A percentile compares a stretch with the other conserved stretches of the same genome.
Evolutionary conservation across 1,140 invertebrate species (phyloP).

Genomic region (Batillaria attramentaria): DNA sequence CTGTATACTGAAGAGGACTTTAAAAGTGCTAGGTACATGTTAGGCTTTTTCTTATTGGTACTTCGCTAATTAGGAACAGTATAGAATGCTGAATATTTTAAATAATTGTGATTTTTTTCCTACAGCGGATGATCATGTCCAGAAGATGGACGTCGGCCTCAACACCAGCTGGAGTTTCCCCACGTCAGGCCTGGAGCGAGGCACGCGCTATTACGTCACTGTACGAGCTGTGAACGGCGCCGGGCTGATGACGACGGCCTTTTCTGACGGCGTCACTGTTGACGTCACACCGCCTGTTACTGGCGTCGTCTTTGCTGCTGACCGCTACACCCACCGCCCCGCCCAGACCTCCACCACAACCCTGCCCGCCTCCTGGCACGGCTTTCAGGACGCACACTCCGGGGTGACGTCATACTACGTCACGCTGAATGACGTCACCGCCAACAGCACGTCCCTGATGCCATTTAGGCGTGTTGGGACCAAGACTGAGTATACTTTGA

Average conservation of each 20-base stretch:
- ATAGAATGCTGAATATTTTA: background rate
- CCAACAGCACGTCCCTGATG: background rate
- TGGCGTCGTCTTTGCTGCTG: slow-evolving; percentile 46
- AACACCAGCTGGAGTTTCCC: slow-evolving; percentile 10
- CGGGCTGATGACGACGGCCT: slow-evolving; percentile 34
- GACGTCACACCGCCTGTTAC: slow-evolving; percentile 41
- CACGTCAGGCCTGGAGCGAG: slow-evolving; percentile 24
- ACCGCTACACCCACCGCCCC: slow-evolving; percentile 18
- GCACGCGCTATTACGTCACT: slow-evolving; percentile 43
- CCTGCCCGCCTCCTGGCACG: slow-evolving; percentile 45
- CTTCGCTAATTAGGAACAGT: too few relatives aligned
- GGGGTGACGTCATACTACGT: slow-evolving; percentile 38
- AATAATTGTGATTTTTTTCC: background rate
- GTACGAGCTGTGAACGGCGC: slow-evolving; percentile 41
- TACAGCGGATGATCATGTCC: background rate
- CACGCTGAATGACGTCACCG: slow-evolving; percentile 23
- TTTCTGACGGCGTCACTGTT: slow-evolving; percentile 46
- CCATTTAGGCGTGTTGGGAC: slow-evolving; percentile 19
- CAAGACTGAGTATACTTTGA: slow-evolving; percentile 22
- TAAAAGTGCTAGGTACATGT: too few relatives aligned
- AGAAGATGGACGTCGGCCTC: slow-evolving; percentile 12
- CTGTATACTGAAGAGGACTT: too few relatives aligned
- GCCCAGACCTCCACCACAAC: slow-evolving; percentile 21
- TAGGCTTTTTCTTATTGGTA: too few relatives aligned
- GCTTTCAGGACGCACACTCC: slow-evolving; percentile 47